Evolutionary conservation across 1,140 invertebrate species (phyloP), one percentile per base, ranked within the genome.

Genomic region (Bombus vancouverensis): DNA sequence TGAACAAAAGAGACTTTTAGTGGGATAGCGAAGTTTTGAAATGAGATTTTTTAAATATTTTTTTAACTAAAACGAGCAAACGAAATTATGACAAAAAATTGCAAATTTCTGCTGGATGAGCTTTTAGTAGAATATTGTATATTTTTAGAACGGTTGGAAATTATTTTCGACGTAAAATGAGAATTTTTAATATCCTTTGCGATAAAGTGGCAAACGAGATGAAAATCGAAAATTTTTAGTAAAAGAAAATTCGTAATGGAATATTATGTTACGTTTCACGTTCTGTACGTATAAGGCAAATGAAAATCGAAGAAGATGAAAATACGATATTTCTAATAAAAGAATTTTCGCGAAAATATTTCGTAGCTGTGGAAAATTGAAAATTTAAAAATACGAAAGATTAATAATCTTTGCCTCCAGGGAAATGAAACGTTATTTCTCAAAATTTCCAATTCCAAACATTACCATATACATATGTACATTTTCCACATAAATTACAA

Each of bases 121-220:
- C 15, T 68, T 68, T 68, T 34, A 34, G 66, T 22, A 10, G 66
- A 34, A 34, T 34, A 68, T 34, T 34, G 32, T 37, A 13, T 22
- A 18, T 68, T 68, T 68, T 34, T 37, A 8, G 3, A 37, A 37
- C 8, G 22, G 66, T 68, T 34, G 66, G 66, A 37, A 68, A 68
- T 68, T 22, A 68, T 68, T 34, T 68, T 68, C 18, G 34, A 68
- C 66, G 34, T 68, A 37, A 68, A 68, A 68, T 34, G 66, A 68
- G 66, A 68, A 25, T 68, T 68, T 34, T 34, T 68, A 68, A 68
- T 68, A 68, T 68, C 66, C 66, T 68, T 68, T 68, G 66, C 34
- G 32, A 22, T 34, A 34, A 4, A 22, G 32, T 37, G 32, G 32
- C 32, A 68, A 68, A 68, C 66, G 66, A 68, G 34, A 68, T 68